Evolutionary conservation across 2,888 invertebrate species (phyloP), one percentile per base, ranked within the genome.

Genomic region (Loripinus fragilis): DNA sequence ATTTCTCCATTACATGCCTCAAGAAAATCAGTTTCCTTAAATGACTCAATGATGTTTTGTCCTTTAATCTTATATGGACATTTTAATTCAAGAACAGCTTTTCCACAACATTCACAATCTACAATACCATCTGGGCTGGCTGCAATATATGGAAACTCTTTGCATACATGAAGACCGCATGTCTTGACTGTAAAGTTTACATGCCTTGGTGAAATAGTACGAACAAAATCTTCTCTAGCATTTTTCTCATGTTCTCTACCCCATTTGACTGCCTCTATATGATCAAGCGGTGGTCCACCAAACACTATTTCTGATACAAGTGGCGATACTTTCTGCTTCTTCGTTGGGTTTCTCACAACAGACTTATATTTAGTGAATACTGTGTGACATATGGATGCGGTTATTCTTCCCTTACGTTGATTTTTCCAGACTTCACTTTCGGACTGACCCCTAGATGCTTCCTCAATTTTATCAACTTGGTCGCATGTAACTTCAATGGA

Each of bases 101-200:
- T 38, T 8, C 25, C 42, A 67, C 67, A 67, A 67, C 42, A 67
- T n/a, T 67, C 42, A 42, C 67, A 67, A 7, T 25, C 17, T 25
- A 25, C 20, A 23, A 67, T 67, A 2, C 42, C 67, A 25, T 67
- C 67, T 42, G 67, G 67, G 42, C 67, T 67, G 23, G 67, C 67
- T 23, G 67, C 42, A 67, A 67, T 67, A 67, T 67, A 67, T 23
- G 67, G 67, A 12, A 67, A 23, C 23, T 41, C 42, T 25, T 67
- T 67, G 12, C 42, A 23, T 10, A 67, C 67, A 67, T 42, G 25
- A 38, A 67, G 67, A 10, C 67, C 67, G 30, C 67, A 42, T 10
- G n/a, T 15, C 67, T 42, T 67, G 10, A 67, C 15, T 7, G 23
- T 23, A 10, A 67, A 42, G 25, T 67, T 67, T n/a, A n/a, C n/a